These are phyloP conservation scores for Cremastobaeus sp. DNA, from an alignment of 2,888 invertebrate genomes.

Conservation along the genomic window DNA sequence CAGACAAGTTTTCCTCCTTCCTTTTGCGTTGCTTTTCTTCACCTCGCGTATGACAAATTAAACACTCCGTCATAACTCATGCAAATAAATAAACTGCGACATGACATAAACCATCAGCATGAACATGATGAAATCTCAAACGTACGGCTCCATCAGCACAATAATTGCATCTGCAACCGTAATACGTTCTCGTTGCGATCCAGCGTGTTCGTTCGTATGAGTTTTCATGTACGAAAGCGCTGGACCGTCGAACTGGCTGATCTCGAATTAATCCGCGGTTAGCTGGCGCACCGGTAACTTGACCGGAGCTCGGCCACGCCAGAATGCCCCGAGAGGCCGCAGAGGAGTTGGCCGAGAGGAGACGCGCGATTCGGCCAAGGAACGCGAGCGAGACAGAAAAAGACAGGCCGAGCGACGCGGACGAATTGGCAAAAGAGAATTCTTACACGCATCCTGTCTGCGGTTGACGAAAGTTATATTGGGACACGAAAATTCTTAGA, in stretches of 20 bases:
- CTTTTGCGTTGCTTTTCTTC: no score
- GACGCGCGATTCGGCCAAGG: constrained; percentile 16
- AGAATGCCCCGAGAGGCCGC: constrained; percentile 63
- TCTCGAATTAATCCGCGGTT: constrained; percentile 75
- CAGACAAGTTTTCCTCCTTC: no score
- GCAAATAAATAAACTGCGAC: background rate
- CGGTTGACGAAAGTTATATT: constrained; percentile 76
- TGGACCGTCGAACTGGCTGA: constrained; percentile 61
- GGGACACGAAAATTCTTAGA: constrained; percentile 76
- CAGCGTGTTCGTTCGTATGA: constrained; percentile 10
- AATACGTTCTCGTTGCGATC: constrained; percentile 20
- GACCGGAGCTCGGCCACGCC: constrained; percentile 68
- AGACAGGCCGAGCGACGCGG: constrained; percentile 53
- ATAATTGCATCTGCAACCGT: constrained; percentile 39
- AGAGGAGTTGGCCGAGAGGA: constrained; percentile 40
- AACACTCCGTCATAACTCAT: background rate
- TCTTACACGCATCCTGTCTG: constrained; percentile 76
- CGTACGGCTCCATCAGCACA: constrained; percentile 1
- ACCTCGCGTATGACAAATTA: no score
- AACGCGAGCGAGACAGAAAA: constrained; percentile 37
- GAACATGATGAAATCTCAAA: constrained; percentile 9
- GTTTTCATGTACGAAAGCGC: constrained; percentile 47
- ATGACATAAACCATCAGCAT: background rate
- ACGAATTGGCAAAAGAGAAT: constrained; percentile 67
- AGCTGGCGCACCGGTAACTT: constrained; percentile 71